Percentiles rank a stretch among this genome's conserved stretches.
Evolutionary conservation across 2,888 invertebrate species (phyloP).

Genomic region (Pseudoips prasinana): DNA sequence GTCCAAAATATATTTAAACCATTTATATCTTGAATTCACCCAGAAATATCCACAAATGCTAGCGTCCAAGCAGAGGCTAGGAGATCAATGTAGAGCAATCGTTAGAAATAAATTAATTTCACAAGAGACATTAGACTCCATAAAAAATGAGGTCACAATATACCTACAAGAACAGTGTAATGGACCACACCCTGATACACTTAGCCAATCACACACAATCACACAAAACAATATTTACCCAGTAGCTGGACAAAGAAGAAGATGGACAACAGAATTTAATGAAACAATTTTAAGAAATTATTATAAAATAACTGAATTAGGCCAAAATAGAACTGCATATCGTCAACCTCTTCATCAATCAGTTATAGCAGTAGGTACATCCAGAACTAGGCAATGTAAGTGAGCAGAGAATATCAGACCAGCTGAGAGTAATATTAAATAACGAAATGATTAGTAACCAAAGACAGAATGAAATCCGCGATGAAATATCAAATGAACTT

Average conservation of each 20-base stretch:
- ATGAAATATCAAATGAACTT: not conserved
- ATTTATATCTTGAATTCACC: too few species aligned
- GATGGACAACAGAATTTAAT: slow-evolving; percentile 2
- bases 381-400: not conserved
- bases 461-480: not conserved
- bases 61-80: slow-evolving; percentile 19
- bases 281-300: slow-evolving; percentile 2
- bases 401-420: slow-evolving; percentile 4
- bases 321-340: slow-evolving; percentile 1
- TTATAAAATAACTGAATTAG: not conserved
- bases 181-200: not conserved
- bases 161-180: not conserved
- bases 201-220: not conserved
- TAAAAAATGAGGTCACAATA: not conserved
- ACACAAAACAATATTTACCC: not conserved
- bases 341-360: not conserved
- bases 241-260: not conserved
- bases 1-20: too few species aligned
- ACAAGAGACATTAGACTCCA: not conserved
- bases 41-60: too few species aligned
- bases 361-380: not conserved
- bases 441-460: slow-evolving; percentile 1
- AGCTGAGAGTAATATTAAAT: not conserved
- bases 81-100: slow-evolving; percentile 24
- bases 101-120: slow-evolving; percentile 14